Percentiles rank a stretch among this genome's conserved stretches.
These are phyloP conservation scores for Macquaria australasica DNA, from an alignment of 2,113 vertebrate genomes.

Conservation along the genomic window DNA sequence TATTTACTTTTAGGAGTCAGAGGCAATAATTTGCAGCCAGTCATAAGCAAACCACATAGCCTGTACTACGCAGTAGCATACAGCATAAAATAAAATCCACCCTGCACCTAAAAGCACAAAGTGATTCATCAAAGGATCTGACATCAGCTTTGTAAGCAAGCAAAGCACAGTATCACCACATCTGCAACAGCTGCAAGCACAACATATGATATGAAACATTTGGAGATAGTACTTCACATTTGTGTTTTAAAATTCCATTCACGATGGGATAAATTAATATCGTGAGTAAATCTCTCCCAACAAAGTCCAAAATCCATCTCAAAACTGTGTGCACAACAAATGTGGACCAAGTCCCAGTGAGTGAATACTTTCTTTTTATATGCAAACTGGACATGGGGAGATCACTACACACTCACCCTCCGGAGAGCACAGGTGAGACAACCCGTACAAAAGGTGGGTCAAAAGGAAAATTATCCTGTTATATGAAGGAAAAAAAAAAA, in stretches of 20 bases:
- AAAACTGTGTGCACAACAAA: constrained; percentile 13
- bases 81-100: background rate
- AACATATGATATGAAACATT: background rate
- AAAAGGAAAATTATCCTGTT: constrained; percentile 98
- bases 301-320: background rate
- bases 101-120: background rate
- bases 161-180: background rate
- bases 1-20: background rate
- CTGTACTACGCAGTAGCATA: background rate
- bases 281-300: background rate
- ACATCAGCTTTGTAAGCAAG: background rate
- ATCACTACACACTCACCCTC: constrained; percentile 89
- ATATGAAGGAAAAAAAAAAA: constrained; percentile 32
- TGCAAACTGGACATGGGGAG: background rate
- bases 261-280: background rate
- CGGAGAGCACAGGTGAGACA: constrained; percentile 96
- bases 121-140: background rate
- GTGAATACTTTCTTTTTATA: background rate
- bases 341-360: background rate
- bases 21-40: background rate
- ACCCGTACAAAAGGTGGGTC: constrained; percentile 98
- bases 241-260: background rate
- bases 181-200: background rate
- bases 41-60: background rate
- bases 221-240: background rate